Percentiles rank a stretch among this genome's conserved stretches.
phyloP scores from a whole-genome alignment of 2,113 vertebrate species.

The Tachycineta bicolor region DNA sequence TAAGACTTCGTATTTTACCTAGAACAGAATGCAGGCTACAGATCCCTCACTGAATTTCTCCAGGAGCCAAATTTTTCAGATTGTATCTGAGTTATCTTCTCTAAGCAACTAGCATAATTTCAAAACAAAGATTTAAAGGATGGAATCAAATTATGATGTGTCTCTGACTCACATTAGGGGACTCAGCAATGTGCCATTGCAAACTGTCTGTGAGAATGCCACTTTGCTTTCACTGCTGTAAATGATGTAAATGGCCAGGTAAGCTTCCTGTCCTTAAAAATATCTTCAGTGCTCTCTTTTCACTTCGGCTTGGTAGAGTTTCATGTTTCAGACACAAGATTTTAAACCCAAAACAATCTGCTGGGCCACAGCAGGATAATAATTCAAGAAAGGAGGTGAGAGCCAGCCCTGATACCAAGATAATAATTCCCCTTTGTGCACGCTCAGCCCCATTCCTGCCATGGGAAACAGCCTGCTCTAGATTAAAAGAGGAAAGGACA shows the following conservation, averaged over 20 bases:
- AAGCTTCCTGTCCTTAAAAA: not conserved
- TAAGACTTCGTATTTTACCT: not conserved
- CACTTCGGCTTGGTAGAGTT: not conserved
- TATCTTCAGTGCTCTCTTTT: not conserved
- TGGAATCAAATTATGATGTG: not conserved
- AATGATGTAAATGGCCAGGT: not conserved
- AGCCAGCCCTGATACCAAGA: not conserved
- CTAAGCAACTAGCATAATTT: not conserved
- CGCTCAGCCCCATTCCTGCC: not conserved
- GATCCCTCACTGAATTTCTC: not conserved
- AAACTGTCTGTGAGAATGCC: not conserved
- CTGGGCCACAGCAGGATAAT: not conserved
- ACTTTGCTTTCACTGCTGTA: not conserved
- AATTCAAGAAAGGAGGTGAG: not conserved
- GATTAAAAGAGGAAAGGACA: not conserved
- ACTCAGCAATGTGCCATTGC: not conserved
- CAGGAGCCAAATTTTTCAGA: not conserved
- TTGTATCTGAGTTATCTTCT: not conserved
- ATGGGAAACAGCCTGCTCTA: not conserved
- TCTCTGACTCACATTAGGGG: not conserved
- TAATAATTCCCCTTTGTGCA: not conserved
- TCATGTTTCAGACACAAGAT: not conserved
- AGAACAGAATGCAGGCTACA: not conserved
- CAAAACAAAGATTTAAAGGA: not conserved
- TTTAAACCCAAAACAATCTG: not conserved